Conservation (phyloP, 2,888 invertebrate genomes). For the Zygogramma bicolorata region DNA sequence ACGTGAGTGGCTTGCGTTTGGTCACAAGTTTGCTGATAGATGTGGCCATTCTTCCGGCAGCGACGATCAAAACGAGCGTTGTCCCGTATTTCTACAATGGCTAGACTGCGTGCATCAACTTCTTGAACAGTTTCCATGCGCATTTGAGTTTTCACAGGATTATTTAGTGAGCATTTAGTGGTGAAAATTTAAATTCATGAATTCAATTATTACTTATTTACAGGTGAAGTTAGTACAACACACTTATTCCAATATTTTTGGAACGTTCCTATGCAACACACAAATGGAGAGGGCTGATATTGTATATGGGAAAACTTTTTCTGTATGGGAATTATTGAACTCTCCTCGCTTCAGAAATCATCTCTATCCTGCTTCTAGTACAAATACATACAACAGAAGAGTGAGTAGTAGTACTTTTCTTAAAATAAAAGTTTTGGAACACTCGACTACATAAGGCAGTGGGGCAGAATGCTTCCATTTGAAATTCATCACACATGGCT, state of each 20-base stretch:
- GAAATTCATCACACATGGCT: no score
- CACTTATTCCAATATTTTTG: conserved; percentile 95
- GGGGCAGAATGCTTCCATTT: no score
- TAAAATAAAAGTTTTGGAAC: background rate
- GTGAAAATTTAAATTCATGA: background rate
- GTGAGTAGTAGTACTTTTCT: conserved; percentile 61
- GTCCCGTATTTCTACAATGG: conserved; percentile 98
- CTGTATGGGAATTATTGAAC: conserved; percentile 90
- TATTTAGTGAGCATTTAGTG: conserved; percentile 88
- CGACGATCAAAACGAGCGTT: conserved; percentile 94
- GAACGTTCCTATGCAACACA: conserved; percentile 95
- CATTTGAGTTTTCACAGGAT: conserved; percentile 95
- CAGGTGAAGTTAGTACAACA: conserved; percentile 96
- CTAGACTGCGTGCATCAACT: conserved; percentile 96
- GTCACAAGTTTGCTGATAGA: conserved; percentile 97
- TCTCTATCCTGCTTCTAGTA: conserved; percentile 75
- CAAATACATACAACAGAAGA: conserved; percentile 61
- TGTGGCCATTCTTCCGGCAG: conserved; percentile 86
- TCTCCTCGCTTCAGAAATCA: conserved; percentile 87
- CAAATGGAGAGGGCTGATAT: conserved; percentile 77
- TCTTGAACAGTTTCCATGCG: conserved; percentile 87
- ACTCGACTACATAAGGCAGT: no score
- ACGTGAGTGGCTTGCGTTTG: conserved; percentile 97
- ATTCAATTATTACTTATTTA: conserved; percentile 48
- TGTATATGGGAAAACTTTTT: conserved; percentile 78